A percentile compares a stretch with the other conserved stretches of the same genome.
phyloP scores from a whole-genome alignment of 2,113 vertebrate species.

The Isurus oxyrinchus region DNA sequence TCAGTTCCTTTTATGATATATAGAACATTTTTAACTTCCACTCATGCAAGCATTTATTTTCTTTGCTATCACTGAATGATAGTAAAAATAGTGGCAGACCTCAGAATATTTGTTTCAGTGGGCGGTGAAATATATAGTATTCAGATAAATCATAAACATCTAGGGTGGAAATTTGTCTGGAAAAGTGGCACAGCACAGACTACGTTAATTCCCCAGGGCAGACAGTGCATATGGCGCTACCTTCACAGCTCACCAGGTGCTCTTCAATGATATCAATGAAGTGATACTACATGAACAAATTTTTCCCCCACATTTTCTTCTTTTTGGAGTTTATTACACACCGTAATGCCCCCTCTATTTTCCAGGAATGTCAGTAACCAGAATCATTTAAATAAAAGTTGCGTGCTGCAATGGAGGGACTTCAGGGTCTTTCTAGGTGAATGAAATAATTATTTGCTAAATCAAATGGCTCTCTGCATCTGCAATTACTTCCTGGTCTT shows the following conservation, averaged over 20 bases:
- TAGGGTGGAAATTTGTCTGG: neutral
- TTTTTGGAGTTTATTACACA: neutral
- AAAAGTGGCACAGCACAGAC: no score
- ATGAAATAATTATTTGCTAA: neutral
- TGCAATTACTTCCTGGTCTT: neutral
- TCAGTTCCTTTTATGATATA: neutral
- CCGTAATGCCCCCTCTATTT: neutral
- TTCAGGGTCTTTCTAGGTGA: neutral
- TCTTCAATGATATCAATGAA: neutral
- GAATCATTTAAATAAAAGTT: neutral
- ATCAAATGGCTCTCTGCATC: neutral
- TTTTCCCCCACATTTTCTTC: neutral
- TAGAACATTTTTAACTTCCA: neutral
- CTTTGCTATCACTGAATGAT: neutral
- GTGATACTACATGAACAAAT: neutral
- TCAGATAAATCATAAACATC: neutral
- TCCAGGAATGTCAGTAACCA: neutral
- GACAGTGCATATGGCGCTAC: neutral
- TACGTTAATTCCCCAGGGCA: neutral
- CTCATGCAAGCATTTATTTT: neutral
- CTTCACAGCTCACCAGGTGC: neutral
- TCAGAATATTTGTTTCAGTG: neutral
- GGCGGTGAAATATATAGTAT: neutral
- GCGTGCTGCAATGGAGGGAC: neutral
- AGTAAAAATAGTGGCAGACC: neutral